Evolutionary conservation across 1,140 invertebrate species (phyloP), one percentile per base, ranked within the genome.

Genomic region (Diachasmimorpha longicaudata): DNA sequence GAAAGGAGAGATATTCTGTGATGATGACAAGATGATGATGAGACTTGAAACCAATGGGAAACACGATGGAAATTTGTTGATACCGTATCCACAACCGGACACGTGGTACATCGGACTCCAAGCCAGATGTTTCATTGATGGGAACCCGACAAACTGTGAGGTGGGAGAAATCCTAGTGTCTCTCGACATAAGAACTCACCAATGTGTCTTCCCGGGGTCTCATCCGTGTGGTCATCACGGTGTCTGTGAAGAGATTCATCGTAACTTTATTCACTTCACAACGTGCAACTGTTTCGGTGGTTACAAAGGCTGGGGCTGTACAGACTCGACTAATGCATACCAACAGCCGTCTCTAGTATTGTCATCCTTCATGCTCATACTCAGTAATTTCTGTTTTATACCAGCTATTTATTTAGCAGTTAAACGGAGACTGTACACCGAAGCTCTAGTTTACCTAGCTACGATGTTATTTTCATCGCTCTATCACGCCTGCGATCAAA

Each of bases 381-480:
- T 97, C 14, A 98, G 96, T 86, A 98, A 98, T 87, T 83, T 96
- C 25, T 91, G 95, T 67, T 98, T 98, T 83, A 83, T 97, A 52
- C 95, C 96, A 39, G 93, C 95, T n/a, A 92, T 96, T 42, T 92
- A 94, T 79, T 86, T 97, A 63, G 95, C 96, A n/a, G 83, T 93
- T 16, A 93, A 92, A 77, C 89, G 95, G 16, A 86, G 90, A 52
- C 94, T 95, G 81, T 96, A 93, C 86, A 92, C 95, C 0, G 96
- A 98, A 89, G 93, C 93, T 10, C 86, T 96, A 37, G 93, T 97
- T 39, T 98, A 98, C 83, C 91, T 92, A 63, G 93, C 93, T 72
- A 96, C 95, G 11, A 96, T 96, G 93, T 89, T 96, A 72, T 97
- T 96, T 80, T 98, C 96, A 0, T 93, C 94, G 13, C 93, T 98